These are phyloP conservation scores for Ia io DNA, from an alignment of 2,113 vertebrate genomes.

Conservation along the genomic window DNA sequence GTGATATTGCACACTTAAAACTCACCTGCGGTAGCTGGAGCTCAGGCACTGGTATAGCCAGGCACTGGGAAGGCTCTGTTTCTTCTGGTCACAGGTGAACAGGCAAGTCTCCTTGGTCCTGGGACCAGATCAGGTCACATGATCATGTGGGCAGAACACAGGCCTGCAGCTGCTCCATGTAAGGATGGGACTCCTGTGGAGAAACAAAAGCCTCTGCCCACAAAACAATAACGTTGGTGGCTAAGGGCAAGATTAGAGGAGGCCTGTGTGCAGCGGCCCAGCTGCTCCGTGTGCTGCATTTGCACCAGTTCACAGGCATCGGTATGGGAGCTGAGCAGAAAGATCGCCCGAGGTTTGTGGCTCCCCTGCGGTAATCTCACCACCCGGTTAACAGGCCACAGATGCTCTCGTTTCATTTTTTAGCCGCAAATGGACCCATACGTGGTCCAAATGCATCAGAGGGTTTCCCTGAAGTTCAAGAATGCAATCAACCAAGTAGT, in stretches of 20 bases:
- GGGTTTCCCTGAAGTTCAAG: not conserved
- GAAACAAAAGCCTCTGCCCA: not conserved
- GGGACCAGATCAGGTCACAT: not conserved
- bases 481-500: not conserved
- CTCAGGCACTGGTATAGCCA: not conserved
- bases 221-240: not conserved
- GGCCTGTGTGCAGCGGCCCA: not conserved
- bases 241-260: not conserved
- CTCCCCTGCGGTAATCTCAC: not conserved
- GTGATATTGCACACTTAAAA: not conserved
- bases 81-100: not conserved
- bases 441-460: not conserved
- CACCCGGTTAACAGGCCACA: not conserved
- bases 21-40: not conserved
- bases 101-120: not conserved
- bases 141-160: not conserved
- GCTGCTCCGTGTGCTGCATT: fast-evolving
- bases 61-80: not conserved
- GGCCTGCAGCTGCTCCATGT: not conserved
- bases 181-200: not conserved
- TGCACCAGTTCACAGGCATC: not conserved
- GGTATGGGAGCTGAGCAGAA: not conserved
- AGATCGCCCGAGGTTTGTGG: not conserved
- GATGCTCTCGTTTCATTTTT: not conserved
- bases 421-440: not conserved